phyloP scores from a whole-genome alignment of 2,797 vertebrate genomes.

The Phoebastria nigripes region DNA sequence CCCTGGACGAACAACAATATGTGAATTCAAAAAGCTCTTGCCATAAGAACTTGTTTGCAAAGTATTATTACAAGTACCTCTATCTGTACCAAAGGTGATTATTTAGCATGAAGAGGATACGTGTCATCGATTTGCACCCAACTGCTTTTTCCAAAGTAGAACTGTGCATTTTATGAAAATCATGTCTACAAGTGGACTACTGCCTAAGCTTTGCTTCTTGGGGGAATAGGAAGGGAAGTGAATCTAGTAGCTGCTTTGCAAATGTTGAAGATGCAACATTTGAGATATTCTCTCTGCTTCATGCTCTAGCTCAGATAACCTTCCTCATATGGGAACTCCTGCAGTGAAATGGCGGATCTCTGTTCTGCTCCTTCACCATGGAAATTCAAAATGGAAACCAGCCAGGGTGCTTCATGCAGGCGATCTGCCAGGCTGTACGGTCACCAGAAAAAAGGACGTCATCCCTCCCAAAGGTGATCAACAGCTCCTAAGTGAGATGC shows the following conservation, averaged over 20 bases:
- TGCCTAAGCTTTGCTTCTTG: background rate
- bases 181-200: background rate
- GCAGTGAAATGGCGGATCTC: accelerated
- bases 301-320: background rate
- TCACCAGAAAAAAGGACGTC: background rate
- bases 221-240: background rate
- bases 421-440: no score
- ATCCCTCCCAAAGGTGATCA: background rate
- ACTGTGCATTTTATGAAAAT: background rate
- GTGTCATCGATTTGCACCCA: background rate
- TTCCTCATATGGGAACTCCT: background rate
- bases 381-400: background rate
- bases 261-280: background rate
- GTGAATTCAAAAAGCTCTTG: background rate
- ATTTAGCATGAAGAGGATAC: background rate
- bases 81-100: background rate
- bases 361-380: background rate
- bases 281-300: background rate
- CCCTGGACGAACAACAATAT: background rate
- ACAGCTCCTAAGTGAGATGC: background rate
- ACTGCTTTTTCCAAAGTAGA: background rate
- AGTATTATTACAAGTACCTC: background rate
- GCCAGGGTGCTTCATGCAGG: background rate
- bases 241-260: background rate
- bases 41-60: background rate